phyloP scores from a whole-genome alignment of 1,140 invertebrate species.

The Agraylea sexmaculata region DNA sequence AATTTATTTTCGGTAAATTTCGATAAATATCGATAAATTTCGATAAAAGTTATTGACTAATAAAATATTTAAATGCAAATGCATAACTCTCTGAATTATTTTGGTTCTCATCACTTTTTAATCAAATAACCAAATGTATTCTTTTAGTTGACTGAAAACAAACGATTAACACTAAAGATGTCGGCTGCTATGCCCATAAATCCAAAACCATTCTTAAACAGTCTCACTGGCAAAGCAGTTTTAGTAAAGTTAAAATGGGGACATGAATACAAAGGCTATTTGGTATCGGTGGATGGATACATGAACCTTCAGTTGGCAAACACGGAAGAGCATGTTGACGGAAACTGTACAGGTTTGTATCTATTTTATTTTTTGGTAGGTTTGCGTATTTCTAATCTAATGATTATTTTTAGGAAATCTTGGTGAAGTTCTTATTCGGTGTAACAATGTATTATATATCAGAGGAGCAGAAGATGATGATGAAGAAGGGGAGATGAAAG shows the following conservation, averaged over 20 bases:
- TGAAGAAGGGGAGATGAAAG: slow-evolving; percentile 94
- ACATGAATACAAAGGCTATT: slow-evolving; percentile 96
- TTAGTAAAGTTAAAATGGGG: slow-evolving; percentile 99
- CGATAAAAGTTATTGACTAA: too few relatives aligned
- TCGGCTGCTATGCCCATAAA: slow-evolving; percentile 89
- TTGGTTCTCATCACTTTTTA: too few relatives aligned
- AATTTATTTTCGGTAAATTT: too few relatives aligned
- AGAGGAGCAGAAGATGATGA: slow-evolving; percentile 94
- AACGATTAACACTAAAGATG: slow-evolving; percentile 13
- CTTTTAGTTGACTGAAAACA: slow-evolving; percentile 1
- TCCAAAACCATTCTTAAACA: slow-evolving; percentile 98
- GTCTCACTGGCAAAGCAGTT: slow-evolving; percentile 92
- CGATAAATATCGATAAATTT: too few relatives aligned
- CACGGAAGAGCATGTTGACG: slow-evolving; percentile 96
- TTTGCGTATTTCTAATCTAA: neutral
- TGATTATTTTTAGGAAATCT: slow-evolving; percentile 57
- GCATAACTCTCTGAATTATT: too few relatives aligned
- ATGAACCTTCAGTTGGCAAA: slow-evolving; percentile 99
- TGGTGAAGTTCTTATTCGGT: slow-evolving; percentile 94
- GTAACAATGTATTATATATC: slow-evolving; percentile 98
- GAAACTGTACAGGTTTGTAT: slow-evolving; percentile 60
- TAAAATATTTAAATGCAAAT: too few relatives aligned
- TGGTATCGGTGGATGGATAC: slow-evolving; percentile 96
- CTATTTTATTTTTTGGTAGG: neutral
- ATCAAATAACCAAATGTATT: too few relatives aligned